Evolutionary conservation across 1,140 invertebrate species (phyloP).

Genomic region (Cyphomyrmex costatus): DNA sequence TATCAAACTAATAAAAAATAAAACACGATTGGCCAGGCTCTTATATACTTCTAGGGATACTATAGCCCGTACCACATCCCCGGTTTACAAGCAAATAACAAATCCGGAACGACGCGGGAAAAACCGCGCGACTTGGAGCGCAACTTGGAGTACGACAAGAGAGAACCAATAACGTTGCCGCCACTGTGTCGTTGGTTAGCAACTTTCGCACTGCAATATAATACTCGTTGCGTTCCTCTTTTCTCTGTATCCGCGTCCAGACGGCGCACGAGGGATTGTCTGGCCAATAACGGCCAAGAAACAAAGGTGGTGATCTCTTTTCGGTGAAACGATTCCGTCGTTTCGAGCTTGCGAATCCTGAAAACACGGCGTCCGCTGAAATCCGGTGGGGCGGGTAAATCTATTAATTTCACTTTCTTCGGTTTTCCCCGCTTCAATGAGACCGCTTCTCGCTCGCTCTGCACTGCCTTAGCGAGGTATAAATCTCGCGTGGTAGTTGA

Average conservation of each 20-base stretch:
- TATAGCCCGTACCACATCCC: not conserved
- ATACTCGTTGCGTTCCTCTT: not conserved
- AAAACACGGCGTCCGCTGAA: not conserved
- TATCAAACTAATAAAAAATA: too few species aligned
- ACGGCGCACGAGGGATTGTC: slow-evolving; percentile 12
- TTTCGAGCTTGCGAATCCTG: slow-evolving; percentile 21
- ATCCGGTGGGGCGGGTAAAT: not conserved
- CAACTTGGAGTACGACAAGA: slow-evolving; percentile 4
- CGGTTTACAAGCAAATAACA: slow-evolving; percentile 14
- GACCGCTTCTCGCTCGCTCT: slow-evolving; percentile 19
- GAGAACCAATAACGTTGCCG: slow-evolving; percentile 23
- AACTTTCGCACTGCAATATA: slow-evolving; percentile 26
- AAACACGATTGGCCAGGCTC: too few species aligned
- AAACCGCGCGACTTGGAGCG: not conserved
- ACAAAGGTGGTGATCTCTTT: slow-evolving; percentile 1
- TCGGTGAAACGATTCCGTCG: not conserved
- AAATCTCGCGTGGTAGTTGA: slow-evolving; percentile 28
- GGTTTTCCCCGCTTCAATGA: slow-evolving; percentile 17
- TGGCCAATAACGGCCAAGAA: slow-evolving; percentile 4
- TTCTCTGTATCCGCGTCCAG: not conserved
- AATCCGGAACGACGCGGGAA: not conserved
- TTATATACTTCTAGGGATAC: too few species aligned
- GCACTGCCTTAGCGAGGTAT: slow-evolving; percentile 27
- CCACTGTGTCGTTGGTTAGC: slow-evolving; percentile 27
- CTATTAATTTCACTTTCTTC: slow-evolving; percentile 59